Base-by-base conservation (phyloP, 2,797 vertebrate genomes). In the Limnodromus scolopaceus region DNA sequence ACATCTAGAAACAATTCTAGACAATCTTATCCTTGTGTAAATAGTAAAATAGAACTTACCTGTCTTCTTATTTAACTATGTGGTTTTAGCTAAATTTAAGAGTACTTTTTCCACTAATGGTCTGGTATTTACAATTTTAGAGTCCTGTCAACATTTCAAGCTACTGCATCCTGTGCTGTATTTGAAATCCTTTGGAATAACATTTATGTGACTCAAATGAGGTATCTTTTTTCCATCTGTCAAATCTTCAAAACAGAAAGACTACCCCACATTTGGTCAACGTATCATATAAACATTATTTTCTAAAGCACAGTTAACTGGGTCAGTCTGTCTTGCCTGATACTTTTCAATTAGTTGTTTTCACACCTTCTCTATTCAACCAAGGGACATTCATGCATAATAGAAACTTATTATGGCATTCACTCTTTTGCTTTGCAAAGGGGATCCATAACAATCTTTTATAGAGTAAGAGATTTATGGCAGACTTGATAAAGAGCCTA, bases 161-260 rank as follows among this genome's bases (percentile, higher is more conserved):
- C 20, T 92, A 34, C 49, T 74, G 5, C 22, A 92, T 87, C 39
- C 34, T 38, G 8, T 78, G 27, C 41, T 74, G 25, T 74, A 46
- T 88, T 94, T 86, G 16, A 92, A 95, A 90, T 84, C 18, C 24
- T 79, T 54, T 72, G 43, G 32, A 93, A 85, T 55, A 88, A 54
- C 51, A 23, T 83, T 58, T 77, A 28, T 86, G 30, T 84, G 49
- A 65, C 51, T 88, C 38, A 81, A 49, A 64, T 75, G 28, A 90
- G 22, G 12, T 39, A 24, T 66, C 16, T 69, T 93, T 93, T 92
- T 94, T 69, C n/a, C 65, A 69, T 94, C 68, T 94, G 30, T 57
- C 82, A 76, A 27, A 19, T 76, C 27, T 85, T 71, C n/a, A 65
- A 89, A 58, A 89, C 41, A 84, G 55, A 83, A 38, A 71, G 24